Evolutionary conservation across 1,140 invertebrate species (phyloP).

Genomic region (Zaprionus nigranus): DNA sequence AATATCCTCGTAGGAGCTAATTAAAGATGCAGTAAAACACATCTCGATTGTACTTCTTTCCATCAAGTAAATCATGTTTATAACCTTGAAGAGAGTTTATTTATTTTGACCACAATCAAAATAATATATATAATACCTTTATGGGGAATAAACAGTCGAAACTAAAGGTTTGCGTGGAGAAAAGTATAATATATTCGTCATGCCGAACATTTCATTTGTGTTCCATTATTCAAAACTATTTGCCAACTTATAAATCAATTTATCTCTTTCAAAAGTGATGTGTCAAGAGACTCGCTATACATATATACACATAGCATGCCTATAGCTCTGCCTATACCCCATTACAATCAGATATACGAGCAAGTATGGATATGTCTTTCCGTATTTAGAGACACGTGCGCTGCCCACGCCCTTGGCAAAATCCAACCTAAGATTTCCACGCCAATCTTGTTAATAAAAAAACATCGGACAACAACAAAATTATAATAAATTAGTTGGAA

Average conservation of each 20-base stretch:
- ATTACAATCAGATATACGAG: neutral
- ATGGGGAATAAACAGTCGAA: neutral
- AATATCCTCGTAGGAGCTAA: slow-evolving; percentile 7
- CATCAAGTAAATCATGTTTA: neutral
- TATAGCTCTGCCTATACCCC: neutral
- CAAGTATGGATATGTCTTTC: neutral
- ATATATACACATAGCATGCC: too few relatives aligned
- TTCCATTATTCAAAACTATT: neutral
- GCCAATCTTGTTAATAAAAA: slow-evolving; percentile 23
- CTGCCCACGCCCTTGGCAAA: slow-evolving; percentile 17
- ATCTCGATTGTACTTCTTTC: neutral
- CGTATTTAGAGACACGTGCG: slow-evolving; percentile 18
- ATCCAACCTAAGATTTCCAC: slow-evolving; percentile 13
- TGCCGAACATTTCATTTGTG: too few relatives aligned
- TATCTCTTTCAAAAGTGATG: neutral
- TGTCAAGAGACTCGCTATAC: neutral
- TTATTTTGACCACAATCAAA: neutral
- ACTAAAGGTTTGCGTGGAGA: neutral
- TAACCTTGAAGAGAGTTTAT: neutral
- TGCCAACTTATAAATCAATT: slow-evolving; percentile 4
- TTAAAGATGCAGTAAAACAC: slow-evolving; percentile 22
- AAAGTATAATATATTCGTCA: too few relatives aligned
- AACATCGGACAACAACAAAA: slow-evolving; percentile 4
- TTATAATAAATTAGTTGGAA: slow-evolving; percentile 11
- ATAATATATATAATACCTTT: neutral